Conservation (phyloP, 2,888 invertebrate species). For the Allophyes oxyacanthae region DNA sequence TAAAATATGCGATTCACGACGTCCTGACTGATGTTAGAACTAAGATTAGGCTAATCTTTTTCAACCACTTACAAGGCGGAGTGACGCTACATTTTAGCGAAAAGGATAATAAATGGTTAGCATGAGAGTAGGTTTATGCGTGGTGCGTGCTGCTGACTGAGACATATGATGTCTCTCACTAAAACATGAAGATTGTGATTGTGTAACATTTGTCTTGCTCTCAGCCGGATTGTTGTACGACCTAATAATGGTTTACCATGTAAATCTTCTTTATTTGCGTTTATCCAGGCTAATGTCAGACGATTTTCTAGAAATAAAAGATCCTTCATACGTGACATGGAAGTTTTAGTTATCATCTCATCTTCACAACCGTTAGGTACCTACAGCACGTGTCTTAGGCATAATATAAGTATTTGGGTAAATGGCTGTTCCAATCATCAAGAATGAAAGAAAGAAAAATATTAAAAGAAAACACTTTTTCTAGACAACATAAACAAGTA, state of each 20-base stretch:
- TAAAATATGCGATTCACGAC: constrained; percentile 1
- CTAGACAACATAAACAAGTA: no score
- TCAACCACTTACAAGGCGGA: constrained; percentile 38
- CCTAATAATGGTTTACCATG: constrained; percentile 21
- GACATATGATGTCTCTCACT: constrained; percentile 51
- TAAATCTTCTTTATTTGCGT: constrained; percentile 31
- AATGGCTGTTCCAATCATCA: no score
- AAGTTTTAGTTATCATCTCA: no score
- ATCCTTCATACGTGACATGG: no score
- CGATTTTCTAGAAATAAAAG: background rate
- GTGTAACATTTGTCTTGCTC: constrained; percentile 49
- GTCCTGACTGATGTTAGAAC: constrained; percentile 1
- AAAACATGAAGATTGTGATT: constrained; percentile 48
- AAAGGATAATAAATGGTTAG: constrained; percentile 48
- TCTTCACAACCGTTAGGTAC: no score
- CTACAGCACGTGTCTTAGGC: no score
- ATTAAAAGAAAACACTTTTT: no score
- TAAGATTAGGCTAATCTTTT: constrained; percentile 15
- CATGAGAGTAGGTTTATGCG: constrained; percentile 46
- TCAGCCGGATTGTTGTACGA: constrained; percentile 8
- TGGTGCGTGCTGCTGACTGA: constrained; percentile 48
- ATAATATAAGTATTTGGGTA: no score
- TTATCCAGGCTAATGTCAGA: constrained; percentile 9
- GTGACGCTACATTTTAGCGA: constrained; percentile 32
- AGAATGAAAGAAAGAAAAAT: no score